These are phyloP conservation scores for Vulpes ferrilata DNA, from an alignment of 2,113 vertebrate species.

Conservation along the genomic window DNA sequence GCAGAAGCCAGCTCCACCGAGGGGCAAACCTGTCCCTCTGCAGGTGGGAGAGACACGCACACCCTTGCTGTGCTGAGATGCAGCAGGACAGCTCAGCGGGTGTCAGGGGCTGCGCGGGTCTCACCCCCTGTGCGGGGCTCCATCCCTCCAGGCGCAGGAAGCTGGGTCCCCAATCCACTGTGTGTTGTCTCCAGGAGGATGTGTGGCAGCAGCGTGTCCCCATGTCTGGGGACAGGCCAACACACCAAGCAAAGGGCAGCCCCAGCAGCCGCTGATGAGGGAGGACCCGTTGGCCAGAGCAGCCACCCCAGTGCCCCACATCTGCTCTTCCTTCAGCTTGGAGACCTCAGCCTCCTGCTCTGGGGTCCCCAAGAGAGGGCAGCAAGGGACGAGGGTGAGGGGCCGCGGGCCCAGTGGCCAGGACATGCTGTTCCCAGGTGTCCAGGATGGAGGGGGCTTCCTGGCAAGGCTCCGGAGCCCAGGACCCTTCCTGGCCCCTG, in stretches of 20 bases:
- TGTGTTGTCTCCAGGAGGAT: too few relatives aligned
- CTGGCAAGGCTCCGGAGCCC: background rate
- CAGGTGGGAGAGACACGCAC: background rate
- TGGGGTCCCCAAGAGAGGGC: too few relatives aligned
- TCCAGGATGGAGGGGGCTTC: background rate
- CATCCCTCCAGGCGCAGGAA: too few relatives aligned
- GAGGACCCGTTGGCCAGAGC: too few relatives aligned
- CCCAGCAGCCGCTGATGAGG: background rate
- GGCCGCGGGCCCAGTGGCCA: background rate
- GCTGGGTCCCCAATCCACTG: background rate
- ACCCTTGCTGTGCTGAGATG: background rate
- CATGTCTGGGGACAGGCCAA: background rate
- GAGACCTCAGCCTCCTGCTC: background rate
- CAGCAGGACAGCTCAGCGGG: background rate
- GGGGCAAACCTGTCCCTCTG: background rate
- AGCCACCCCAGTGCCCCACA: background rate
- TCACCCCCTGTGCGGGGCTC: accelerated
- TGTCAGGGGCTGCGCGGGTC: accelerated
- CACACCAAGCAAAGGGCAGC: background rate
- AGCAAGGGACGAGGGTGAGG: background rate
- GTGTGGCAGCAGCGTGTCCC: background rate
- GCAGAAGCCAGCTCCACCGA: too few relatives aligned
- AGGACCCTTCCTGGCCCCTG: background rate
- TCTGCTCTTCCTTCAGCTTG: background rate
- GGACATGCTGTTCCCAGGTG: background rate